Conservation (phyloP, 1,140 invertebrate species). For the Diuraphis noxia region DNA sequence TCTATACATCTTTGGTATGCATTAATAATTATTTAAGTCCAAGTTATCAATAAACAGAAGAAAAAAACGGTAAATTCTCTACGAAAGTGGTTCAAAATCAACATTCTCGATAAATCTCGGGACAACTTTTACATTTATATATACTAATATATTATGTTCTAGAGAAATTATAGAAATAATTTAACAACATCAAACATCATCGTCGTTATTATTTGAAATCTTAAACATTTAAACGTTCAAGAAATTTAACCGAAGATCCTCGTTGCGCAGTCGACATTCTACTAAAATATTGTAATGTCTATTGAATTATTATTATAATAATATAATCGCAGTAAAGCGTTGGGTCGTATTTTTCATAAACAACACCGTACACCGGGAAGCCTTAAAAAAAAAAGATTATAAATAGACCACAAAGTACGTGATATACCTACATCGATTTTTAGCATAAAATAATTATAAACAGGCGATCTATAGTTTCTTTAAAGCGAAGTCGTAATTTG, state of each 20-base stretch:
- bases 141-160: not conserved
- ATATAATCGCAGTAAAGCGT: not conserved
- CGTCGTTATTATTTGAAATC: not conserved
- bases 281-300: not conserved
- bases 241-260: not conserved
- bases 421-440: no score
- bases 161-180: not conserved
- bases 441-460: no score
- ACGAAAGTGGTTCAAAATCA: constrained; percentile 3
- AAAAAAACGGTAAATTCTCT: not conserved
- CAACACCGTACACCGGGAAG: no score
- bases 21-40: not conserved
- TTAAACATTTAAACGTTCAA: not conserved
- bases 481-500: no score
- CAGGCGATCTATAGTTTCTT: no score
- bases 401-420: no score
- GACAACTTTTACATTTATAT: not conserved
- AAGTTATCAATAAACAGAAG: not conserved
- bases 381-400: no score
- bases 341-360: no score
- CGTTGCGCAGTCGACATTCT: not conserved
- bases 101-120: not conserved
- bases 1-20: not conserved
- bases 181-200: not conserved
- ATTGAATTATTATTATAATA: no score